Evolutionary conservation across 2,888 invertebrate species (phyloP), one percentile per base, ranked within the genome.

Genomic region (Hemistola chrysoprasaria): DNA sequence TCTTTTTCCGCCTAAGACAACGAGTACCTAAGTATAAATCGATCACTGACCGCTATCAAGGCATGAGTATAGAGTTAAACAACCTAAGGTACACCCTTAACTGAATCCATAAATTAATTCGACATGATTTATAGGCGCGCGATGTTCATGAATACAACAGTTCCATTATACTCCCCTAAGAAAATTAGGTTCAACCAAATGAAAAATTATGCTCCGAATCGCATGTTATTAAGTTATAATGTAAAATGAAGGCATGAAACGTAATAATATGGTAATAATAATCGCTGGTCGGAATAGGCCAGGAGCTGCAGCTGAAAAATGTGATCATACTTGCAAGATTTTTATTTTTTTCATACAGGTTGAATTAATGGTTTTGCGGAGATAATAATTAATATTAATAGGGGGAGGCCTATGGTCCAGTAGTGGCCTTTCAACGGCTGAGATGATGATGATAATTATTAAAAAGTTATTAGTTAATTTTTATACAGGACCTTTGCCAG

Each of bases 131-230:
- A 55, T 52, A 32, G 44, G 33, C 43, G 23, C 21, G 22, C 43
- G 24, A 47, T 48, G 45, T 46, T 48, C 54, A 47, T 44, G 47
- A 52, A 51, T 46, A 46, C 47, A 40, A 37, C 43, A 44, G 35
- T 47, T 28, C 36, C 35, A 46, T 47, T 48, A n/a, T n/a, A 47
- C 43, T 45, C 46, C 32, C 47, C 31, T 31, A 40, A 47, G 45
- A 46, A 51, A 56, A 51, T 53, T 50, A 49, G 47, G 45, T 54
- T 52, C 41, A 41, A 25, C 36, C 31, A 46, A 47, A 47, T 44
- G 53, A 56, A 53, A 56, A 46, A 53, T 49, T 49, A 44, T 51
- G 45, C 41, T 42, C 33, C 30, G 38, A 51, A 47, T 51, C 45
- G 49, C 53, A 45, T 52, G 54, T 35, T 47, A 46, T 50, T 37